Percentiles rank a stretch among this genome's conserved stretches.
Evolutionary conservation across 2,797 vertebrate genomes (phyloP).

Genomic region (Spinus olivaceus): DNA sequence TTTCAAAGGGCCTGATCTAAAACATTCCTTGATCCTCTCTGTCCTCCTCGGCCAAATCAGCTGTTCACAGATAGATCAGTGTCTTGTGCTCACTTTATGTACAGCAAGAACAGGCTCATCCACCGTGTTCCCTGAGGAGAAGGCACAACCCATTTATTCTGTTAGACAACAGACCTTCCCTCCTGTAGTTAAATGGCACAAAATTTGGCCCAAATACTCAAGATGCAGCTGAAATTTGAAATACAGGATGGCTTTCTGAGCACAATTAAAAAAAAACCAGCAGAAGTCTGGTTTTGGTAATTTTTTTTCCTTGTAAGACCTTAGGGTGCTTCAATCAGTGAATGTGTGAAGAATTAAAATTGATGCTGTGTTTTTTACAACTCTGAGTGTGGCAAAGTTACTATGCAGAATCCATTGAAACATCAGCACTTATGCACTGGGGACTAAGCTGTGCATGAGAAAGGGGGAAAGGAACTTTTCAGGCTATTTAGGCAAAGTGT

Average conservation of each 20-base stretch:
- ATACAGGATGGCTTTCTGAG: not conserved
- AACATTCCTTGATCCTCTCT: not conserved
- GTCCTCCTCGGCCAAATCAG: not conserved
- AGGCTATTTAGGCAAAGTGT: not conserved
- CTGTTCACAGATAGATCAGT: not conserved
- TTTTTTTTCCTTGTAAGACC: not conserved
- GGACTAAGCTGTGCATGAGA: not conserved
- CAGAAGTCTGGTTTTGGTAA: rapidly evolving
- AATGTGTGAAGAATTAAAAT: not conserved
- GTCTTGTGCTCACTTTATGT: not conserved
- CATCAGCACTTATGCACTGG: not conserved
- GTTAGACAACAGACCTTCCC: not conserved
- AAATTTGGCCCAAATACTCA: not conserved
- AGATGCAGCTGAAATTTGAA: not conserved
- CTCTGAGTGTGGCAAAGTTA: not conserved
- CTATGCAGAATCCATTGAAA: not conserved
- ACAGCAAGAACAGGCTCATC: not conserved
- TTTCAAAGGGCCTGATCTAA: slow-evolving; percentile 27
- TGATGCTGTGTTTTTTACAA: not conserved
- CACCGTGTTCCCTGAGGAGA: not conserved
- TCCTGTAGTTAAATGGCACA: not conserved
- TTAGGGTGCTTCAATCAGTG: not conserved
- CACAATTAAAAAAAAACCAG: rapidly evolving
- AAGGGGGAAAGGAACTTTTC: not conserved
- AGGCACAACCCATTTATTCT: not conserved